Percentiles rank a stretch among this genome's conserved stretches.
Evolutionary conservation across 2,113 vertebrate genomes (phyloP).

Genomic region (Centropristis striata): DNA sequence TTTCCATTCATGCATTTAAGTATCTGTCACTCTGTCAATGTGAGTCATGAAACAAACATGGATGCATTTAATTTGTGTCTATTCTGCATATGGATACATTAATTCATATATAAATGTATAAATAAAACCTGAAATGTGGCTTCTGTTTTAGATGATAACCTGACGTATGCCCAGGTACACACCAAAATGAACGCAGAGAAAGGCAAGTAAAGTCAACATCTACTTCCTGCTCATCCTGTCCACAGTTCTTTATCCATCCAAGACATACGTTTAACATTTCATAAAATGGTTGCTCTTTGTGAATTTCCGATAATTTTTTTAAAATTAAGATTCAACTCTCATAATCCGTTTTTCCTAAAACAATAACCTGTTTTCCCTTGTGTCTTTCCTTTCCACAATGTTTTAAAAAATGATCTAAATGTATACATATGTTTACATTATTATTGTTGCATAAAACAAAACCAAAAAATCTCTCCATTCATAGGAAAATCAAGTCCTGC

Average conservation of each 20-base stretch:
- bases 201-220: not conserved
- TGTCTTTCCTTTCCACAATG: not conserved
- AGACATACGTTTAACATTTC: no score
- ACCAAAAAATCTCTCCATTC: not conserved
- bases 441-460: not conserved
- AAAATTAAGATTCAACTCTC: no score
- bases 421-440: not conserved
- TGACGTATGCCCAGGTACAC: not conserved
- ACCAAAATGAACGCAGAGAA: not conserved
- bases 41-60: no score
- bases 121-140: not conserved
- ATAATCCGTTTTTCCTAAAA: no score
- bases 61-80: no score
- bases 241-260: no score
- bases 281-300: no score
- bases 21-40: no score
- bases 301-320: no score
- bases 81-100: not conserved
- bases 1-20: not conserved
- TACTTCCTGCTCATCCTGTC: not conserved
- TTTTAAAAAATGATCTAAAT: no score
- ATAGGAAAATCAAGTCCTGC: conserved; percentile 4
- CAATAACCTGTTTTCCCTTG: no score
- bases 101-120: not conserved
- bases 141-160: not conserved